Evolutionary conservation across 53 echinoderm and acorn worm species (phyloP), one percentile per base, ranked within the genome.

Genomic region (Glandiceps talaboti): DNA sequence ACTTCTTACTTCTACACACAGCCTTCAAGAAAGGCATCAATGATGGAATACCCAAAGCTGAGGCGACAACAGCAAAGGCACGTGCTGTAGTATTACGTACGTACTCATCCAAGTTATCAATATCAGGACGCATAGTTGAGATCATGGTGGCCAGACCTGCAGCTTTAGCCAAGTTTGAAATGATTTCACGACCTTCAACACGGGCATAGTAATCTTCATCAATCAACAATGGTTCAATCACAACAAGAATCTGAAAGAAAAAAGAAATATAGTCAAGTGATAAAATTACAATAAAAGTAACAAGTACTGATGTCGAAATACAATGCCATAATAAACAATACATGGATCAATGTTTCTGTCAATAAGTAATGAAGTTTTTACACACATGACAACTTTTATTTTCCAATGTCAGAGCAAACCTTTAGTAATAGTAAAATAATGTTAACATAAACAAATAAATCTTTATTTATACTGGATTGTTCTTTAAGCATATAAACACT

Each of bases 171-270:
- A 99, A 84, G 77, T 99, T 99, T 74, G 99, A 99, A 87, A 99
- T 99, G 88, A 99, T 99, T 80, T 99, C 99, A 64, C 99, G 86
- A 32, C 99, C 99, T 77, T 99, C 99, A 0, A 99, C 99, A 79
- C 99, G 99, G 81, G 99, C 99, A 28, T 99, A 99, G 94, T 99
- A 99, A 74, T 99, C 99, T 79, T 99, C 99, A 76, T 99, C 99
- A 74, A 99, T 99, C 73, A 99, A 88, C 14, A 99, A 91, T 29
- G 94, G 99, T 83, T 99, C 99, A 76, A 99, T 99, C 77, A 99
- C 99, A 32, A 99, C 99, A 29, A 99, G 91, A 77, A 99, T 99
- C 99, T 99, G 78, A 0, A 77, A 75, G 20, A 27, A 32, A 31
- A 26, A 1, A 75, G 26, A 75, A 28, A 14, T 12, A 20, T 12